A percentile compares a stretch with the other conserved stretches of the same genome.
phyloP scores from a whole-genome alignment of 2,797 vertebrate species.

The Chanos chanos region DNA sequence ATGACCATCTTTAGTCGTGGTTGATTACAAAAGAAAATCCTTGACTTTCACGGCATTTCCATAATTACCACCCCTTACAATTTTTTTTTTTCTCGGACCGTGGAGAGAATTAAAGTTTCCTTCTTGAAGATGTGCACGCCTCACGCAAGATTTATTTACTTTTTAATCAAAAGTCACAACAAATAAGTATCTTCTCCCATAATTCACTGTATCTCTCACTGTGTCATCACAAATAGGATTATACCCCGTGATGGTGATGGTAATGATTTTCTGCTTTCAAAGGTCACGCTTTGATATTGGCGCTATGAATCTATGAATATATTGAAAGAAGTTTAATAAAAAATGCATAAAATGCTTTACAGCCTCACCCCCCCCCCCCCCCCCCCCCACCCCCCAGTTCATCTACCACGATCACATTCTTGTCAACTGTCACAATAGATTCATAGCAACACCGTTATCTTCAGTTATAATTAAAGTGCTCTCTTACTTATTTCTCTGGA shows the following conservation, averaged over 20 bases:
- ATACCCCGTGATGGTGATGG: constrained; percentile 11
- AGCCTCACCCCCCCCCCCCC: too few relatives aligned
- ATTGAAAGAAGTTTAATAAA: background rate
- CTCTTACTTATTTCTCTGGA: background rate
- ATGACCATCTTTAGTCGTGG: background rate
- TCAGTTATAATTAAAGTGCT: too few relatives aligned
- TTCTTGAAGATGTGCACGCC: background rate
- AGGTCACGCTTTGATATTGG: constrained; percentile 16
- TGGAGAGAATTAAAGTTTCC: background rate
- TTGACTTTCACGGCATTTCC: background rate
- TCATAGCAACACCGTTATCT: too few relatives aligned
- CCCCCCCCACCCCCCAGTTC: too few relatives aligned
- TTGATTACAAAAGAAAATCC: background rate
- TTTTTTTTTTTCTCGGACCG: background rate
- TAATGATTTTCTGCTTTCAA: constrained; percentile 18
- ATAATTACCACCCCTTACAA: background rate
- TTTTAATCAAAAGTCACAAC: constrained; percentile 10
- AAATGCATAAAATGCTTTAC: background rate
- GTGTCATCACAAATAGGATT: constrained; percentile 19
- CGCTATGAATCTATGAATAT: constrained; percentile 1
- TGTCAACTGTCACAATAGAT: too few relatives aligned
- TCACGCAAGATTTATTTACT: constrained; percentile 3
- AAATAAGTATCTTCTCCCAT: constrained; percentile 2
- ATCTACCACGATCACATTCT: too few relatives aligned
- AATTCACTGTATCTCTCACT: constrained; percentile 1